Base-by-base conservation (phyloP, 2,113 vertebrate genomes). In the Rhinichthys klamathensis region DNA sequence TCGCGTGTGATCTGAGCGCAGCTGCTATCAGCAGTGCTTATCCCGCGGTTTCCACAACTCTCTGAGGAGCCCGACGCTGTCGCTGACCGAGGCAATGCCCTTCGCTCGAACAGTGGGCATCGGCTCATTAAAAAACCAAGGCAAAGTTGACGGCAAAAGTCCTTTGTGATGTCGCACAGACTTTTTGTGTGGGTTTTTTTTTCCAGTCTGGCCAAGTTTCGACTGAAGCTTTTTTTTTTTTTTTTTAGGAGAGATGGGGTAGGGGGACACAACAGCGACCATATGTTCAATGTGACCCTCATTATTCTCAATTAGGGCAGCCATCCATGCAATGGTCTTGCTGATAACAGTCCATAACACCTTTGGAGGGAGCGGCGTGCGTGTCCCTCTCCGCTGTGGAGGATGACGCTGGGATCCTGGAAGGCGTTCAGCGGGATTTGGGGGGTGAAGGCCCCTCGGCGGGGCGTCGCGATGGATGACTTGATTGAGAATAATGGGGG, bases 261-360 rank as follows among this genome's bases (percentile, higher is more conserved):
- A 93, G 90, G 92, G 94, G 93, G 76, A 94, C 94, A 93, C 93
- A 95, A 94, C 95, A 94, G 93, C 91, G 92, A 95, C 94, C 94
- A 95, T 95, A 95, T 95, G 95, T 93, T 95, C 95, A 95, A 95
- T 95, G 95, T 95, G 95, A 95, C 95, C 95, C 95, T 95, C 94
- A 95, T 95, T 95, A 95, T 95, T 95, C 94, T 95, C 94, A 94
- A 95, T 95, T 95, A 95, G 94, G 92, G 94, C 95, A 95, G 94
- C 93, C 95, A 95, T 95, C 95, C 95, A 94, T 95, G 94, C 93
- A 94, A 94, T 93, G 93, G 94, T 94, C 94, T 94, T 90, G 94
- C 94, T 94, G 95, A 95, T 95, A 94, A 93, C 92, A 80, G 84
- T 92, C 92, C 92, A 90, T 92, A 94, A 94, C 94, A 94, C 94